phyloP scores from a whole-genome alignment of 2,113 vertebrate species.

The Apodemus speciosus region DNA sequence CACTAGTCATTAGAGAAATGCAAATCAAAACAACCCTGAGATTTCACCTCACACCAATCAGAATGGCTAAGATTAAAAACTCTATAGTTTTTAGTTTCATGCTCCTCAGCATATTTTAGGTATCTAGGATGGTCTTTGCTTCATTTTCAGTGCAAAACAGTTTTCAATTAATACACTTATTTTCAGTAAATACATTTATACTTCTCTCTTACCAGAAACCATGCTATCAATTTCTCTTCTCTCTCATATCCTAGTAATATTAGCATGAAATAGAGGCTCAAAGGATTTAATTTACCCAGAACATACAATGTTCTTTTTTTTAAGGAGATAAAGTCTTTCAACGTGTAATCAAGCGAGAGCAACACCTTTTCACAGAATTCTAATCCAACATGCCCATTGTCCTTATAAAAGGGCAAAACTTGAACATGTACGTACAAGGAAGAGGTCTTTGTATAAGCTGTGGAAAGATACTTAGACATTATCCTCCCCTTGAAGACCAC shows the following conservation, averaged over 20 bases:
- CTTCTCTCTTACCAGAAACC: not conserved
- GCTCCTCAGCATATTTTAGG: not conserved
- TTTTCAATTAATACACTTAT: not conserved
- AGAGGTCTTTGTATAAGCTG: not conserved
- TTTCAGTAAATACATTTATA: not conserved
- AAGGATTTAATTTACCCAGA: not conserved
- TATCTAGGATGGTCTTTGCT: not conserved
- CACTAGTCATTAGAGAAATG: too few species aligned
- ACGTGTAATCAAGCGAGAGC: not conserved
- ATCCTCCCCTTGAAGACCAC: not conserved
- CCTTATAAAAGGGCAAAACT: not conserved
- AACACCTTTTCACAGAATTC: not conserved
- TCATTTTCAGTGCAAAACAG: not conserved
- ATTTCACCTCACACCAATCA: too few species aligned
- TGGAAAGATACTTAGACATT: not conserved
- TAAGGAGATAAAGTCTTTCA: not conserved
- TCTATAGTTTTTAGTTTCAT: not conserved
- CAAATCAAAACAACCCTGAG: too few species aligned
- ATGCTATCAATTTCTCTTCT: not conserved
- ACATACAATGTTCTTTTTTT: not conserved
- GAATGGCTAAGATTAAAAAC: too few species aligned
- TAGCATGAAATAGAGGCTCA: not conserved
- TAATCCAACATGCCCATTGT: not conserved
- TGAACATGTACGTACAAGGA: not conserved
- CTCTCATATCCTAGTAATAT: not conserved